These are phyloP conservation scores for Caenorhabditis briggsae DNA, from an alignment of 1,140 invertebrate genomes.

Conservation along the genomic window DNA sequence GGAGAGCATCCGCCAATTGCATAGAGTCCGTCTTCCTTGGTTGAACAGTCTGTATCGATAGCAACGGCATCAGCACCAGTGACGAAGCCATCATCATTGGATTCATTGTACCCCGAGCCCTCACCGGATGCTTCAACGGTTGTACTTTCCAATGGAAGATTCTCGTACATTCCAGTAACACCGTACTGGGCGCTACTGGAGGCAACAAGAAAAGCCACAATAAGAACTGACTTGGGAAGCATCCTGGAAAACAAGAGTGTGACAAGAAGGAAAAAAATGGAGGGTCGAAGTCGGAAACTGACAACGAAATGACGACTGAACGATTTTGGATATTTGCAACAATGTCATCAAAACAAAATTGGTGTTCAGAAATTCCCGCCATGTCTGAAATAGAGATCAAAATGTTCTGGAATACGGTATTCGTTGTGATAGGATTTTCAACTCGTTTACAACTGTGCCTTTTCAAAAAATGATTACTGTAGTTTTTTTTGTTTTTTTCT, in stretches of 20 bases:
- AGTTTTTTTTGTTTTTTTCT: too few relatives aligned
- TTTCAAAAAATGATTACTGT: neutral
- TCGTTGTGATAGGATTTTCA: neutral
- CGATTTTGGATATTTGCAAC: neutral
- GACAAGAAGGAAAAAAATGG: neutral
- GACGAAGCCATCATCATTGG: neutral
- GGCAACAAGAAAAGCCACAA: neutral
- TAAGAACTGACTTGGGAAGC: neutral
- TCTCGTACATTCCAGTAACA: slow-evolving; percentile 16
- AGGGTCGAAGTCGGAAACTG: neutral
- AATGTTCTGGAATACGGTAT: neutral
- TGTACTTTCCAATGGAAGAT: slow-evolving; percentile 22
- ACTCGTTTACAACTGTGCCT: neutral
- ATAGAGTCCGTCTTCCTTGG: slow-evolving; percentile 26
- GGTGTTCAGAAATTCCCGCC: slow-evolving; percentile 14
- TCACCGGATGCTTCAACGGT: slow-evolving; percentile 2
- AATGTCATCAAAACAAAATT: neutral
- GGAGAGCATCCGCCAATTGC: slow-evolving; percentile 28
- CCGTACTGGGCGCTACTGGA: neutral
- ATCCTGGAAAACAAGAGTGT: neutral
- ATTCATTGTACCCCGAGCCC: neutral
- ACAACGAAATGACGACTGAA: neutral
- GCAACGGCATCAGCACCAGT: neutral
- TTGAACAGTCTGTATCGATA: slow-evolving; percentile 10
- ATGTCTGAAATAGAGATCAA: neutral